A percentile compares a stretch with the other conserved stretches of the same genome.
Evolutionary conservation across 2,888 invertebrate genomes (phyloP).

Genomic region (Drosophila nigritarsus): DNA sequence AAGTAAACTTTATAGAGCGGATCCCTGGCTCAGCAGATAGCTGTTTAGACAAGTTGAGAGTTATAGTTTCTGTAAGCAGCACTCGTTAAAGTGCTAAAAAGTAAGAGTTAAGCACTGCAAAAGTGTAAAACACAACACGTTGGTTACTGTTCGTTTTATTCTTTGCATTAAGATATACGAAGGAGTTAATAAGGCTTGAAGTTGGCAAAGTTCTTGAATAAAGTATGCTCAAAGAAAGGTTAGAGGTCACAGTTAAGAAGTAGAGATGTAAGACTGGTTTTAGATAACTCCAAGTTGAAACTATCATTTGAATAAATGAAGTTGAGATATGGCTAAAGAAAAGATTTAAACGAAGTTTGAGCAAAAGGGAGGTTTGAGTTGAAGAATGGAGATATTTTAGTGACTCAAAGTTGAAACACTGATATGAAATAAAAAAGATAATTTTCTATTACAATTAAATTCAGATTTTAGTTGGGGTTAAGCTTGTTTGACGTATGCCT

Average conservation of each 20-base stretch:
- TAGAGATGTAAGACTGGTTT: not conserved
- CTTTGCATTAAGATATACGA: slow-evolving; percentile 11
- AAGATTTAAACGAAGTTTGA: not conserved
- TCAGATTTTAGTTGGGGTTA: not conserved
- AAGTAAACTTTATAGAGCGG: slow-evolving; percentile 52
- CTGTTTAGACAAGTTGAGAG: slow-evolving; percentile 55
- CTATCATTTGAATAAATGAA: not conserved
- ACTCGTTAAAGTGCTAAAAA: slow-evolving; percentile 46
- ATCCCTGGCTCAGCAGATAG: slow-evolving; percentile 49
- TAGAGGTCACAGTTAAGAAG: not conserved
- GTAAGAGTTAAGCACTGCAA: slow-evolving; percentile 28
- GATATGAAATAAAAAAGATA: too few species aligned
- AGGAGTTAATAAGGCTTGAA: slow-evolving; percentile 14
- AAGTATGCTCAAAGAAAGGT: not conserved
- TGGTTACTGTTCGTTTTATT: not conserved
- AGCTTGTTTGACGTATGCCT: not conserved
- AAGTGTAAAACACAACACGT: not conserved
- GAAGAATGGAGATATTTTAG: too few species aligned
- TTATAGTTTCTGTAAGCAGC: slow-evolving; percentile 38
- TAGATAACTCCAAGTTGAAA: slow-evolving; percentile 2
- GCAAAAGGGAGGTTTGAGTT: too few species aligned
- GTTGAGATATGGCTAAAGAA: not conserved
- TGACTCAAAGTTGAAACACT: not conserved
- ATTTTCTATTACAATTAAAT: not conserved
- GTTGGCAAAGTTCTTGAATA: not conserved